These are phyloP conservation scores for Fregata magnificens DNA, from an alignment of 2,113 vertebrate genomes.

Conservation along the genomic window DNA sequence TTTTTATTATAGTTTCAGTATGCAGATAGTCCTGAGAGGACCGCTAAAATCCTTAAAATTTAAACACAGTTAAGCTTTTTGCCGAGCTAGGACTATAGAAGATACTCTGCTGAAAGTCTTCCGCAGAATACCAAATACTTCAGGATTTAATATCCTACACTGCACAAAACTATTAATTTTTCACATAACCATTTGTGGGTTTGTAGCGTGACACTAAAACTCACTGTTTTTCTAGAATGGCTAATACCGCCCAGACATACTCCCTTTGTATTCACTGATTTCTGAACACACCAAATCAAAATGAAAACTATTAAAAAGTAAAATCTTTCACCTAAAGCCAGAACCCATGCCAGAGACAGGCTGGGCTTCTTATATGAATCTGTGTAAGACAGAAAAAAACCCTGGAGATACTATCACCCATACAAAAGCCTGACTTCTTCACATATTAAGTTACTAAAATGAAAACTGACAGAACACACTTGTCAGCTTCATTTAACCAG, in stretches of 20 bases:
- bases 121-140: background rate
- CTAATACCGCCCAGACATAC: background rate
- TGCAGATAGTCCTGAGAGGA: background rate
- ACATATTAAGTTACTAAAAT: background rate
- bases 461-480: background rate
- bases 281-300: background rate
- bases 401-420: background rate
- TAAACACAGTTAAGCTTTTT: background rate
- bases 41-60: background rate
- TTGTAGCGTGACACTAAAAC: background rate
- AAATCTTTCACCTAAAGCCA: background rate
- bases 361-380: background rate
- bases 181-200: background rate
- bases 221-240: background rate
- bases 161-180: background rate
- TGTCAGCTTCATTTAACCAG: conserved; percentile 6
- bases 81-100: background rate
- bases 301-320: background rate
- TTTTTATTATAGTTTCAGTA: background rate
- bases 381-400: background rate
- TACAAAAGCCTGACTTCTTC: background rate
- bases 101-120: background rate
- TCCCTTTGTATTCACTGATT: fast-evolving
- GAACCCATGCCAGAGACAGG: background rate
- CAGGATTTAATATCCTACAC: background rate